Evolutionary conservation across 2,113 vertebrate genomes (phyloP), one percentile per base, ranked within the genome.

Genomic region (Nannospalax galili): DNA sequence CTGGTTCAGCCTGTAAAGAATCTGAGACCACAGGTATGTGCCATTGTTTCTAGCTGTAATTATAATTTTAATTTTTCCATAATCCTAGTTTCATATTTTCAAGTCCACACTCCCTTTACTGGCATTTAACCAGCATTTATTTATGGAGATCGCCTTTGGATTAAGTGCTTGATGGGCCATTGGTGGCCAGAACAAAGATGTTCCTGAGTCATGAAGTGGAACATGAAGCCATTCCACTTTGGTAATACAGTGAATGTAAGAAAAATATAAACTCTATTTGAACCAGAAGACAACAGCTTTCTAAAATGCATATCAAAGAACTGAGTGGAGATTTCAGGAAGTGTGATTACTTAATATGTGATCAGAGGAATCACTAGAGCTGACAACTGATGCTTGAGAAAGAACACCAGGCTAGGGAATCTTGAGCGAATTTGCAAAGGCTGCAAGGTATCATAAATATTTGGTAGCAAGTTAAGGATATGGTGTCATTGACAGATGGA

Each of bases 401-500:
- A 89, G 11, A 77, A 11, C 10, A 8, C 7, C 1, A 20, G n/a
- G 19, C n/a, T 80, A 32, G 88, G 28, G 16, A 1, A 30, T 28
- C 3, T 16, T 56, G 9, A 90, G 22, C 32, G 28, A 81, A 84
- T 4, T 17, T 64, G 3, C 28, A 70, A 95, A 85, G 69, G 8
- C 9, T 93, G 8, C 6, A 32, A 45, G 35, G 2, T 69, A 5
- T 30, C 40, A 30, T 37, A 28, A 93, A 60, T 74, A 56, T 67
- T 42, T 58, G 30, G 75, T 15, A 4, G 62, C 30, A 4, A 52
- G 5, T 58, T 40, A 15, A 37, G 26, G 7, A 56, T 10, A 15
- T 1, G 0, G 4, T 67, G 3, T 30, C 0, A 0, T 22, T 81
- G 48, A 20, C 56, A 92, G n/a, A 74, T 12, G 67, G 1, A 28